phyloP scores from a whole-genome alignment of 2,797 vertebrate species.

The Botia almorhae region DNA sequence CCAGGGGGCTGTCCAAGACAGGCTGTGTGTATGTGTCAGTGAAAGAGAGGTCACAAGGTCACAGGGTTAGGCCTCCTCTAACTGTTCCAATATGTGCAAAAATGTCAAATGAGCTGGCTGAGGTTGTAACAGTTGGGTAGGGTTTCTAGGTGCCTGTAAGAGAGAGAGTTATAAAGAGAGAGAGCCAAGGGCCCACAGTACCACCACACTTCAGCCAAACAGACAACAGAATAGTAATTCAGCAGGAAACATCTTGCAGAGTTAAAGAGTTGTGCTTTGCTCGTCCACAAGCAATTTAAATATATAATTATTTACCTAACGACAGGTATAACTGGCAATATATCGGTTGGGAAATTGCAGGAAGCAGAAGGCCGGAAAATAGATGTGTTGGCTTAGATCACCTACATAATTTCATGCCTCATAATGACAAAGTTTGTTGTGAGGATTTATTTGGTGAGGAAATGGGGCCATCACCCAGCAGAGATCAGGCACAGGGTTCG shows the following conservation, averaged over 20 bases:
- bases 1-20: conserved; percentile 48
- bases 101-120: conserved; percentile 52
- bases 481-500: conserved; percentile 56
- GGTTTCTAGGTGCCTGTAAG: conserved; percentile 63
- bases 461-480: conserved; percentile 69
- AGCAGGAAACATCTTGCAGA: not conserved
- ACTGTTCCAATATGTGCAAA: conserved; percentile 68
- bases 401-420: conserved; percentile 36
- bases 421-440: conserved; percentile 28
- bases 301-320: not conserved
- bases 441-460: conserved; percentile 65
- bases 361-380: not conserved
- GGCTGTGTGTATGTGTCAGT: conserved; percentile 46
- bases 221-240: not conserved
- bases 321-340: not conserved
- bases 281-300: not conserved
- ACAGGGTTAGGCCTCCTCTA: conserved; percentile 60
- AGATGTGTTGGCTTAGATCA: not conserved
- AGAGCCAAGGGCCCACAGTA: conserved; percentile 8
- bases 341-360: not conserved
- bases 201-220: not conserved
- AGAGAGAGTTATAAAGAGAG: not conserved
- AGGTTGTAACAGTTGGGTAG: conserved; percentile 62
- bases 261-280: too few relatives aligned
- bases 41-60: conserved; percentile 60